These are phyloP conservation scores for Fratercula arctica DNA, from an alignment of 2,797 vertebrate species.

Conservation along the genomic window DNA sequence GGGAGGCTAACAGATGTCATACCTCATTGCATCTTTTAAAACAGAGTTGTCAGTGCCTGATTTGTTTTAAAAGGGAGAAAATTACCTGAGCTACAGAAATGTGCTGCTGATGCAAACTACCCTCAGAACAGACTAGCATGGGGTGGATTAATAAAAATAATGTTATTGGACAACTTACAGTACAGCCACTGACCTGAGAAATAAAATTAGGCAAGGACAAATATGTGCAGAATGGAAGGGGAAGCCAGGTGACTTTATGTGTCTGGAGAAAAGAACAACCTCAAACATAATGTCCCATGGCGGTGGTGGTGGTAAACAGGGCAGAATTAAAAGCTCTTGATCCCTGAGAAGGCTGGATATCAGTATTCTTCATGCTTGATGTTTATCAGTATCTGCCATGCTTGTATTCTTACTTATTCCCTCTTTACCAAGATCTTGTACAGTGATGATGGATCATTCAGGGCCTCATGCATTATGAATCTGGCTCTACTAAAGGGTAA, in stretches of 20 bases:
- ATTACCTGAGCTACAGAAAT: conserved; percentile 1
- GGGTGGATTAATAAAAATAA: conserved; percentile 6
- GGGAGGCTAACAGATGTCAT: background rate
- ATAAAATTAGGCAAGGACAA: background rate
- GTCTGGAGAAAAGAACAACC: background rate
- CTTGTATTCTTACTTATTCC: background rate
- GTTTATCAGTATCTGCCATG: background rate
- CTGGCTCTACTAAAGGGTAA: background rate
- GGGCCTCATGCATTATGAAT: background rate
- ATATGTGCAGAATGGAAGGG: background rate
- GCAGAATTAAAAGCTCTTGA: background rate
- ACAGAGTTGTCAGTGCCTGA: background rate
- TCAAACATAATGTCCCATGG: background rate
- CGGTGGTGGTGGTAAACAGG: background rate
- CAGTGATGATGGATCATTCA: background rate
- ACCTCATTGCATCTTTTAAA: background rate
- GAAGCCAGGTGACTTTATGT: background rate
- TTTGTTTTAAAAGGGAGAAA: conserved; percentile 19
- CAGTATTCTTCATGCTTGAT: background rate
- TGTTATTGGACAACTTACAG: background rate
- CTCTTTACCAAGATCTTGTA: background rate
- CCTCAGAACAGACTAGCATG: background rate
- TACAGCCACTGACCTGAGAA: background rate
- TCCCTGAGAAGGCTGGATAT: background rate
- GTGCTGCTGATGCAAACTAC: background rate